Evolutionary conservation across 1,140 invertebrate species (phyloP), one percentile per base, ranked within the genome.

Genomic region (Aradophagus sp.): DNA sequence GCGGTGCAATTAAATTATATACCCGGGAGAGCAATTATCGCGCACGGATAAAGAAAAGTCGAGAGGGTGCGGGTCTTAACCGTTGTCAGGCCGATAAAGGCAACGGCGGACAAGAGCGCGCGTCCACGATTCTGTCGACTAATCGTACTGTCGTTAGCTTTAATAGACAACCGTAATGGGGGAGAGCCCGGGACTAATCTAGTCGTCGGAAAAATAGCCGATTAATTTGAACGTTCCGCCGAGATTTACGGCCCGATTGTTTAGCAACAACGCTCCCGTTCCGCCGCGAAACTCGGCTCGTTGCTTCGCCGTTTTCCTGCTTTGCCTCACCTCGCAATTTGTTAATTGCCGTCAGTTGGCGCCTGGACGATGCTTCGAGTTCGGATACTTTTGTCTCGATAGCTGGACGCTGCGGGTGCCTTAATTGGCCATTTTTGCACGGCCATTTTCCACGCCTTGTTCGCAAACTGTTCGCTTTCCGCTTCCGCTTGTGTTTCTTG

Each of bases 1-100:
- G 10, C 56, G 47, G 44, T 56, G 56, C 50, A 69, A 69, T 69
- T 69, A 69, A 69, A 69, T 69, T 59, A 67, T 58, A 59, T 53
- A 67, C 63, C 47, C 45, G 17, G 34, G 63, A 47, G 63, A 59
- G 63, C 63, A 58, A 59, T 67, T 62, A 69, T 69, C 65, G 56
- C 65, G 27, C 65, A 14, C 29, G 34, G 50, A 47, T 53, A 53
- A 56, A 61, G 66, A 69, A 69, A 69, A 58, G 16, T 27, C 34
- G 27, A 52, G n/a, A n/a, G 47, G 32, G 47, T 32, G 42, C 26
- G 41, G 50, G 42, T 31, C 34, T 69, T 69, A 68, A 42, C 42
- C 42, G 39, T 58, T 55, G 65, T 55, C 63, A 56, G 50, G 5
- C 50, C 38, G 48, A 61, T 61, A 61, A 69, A 48, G 36, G 11